phyloP scores from a whole-genome alignment of 2,113 vertebrate species.

The Mobula hypostoma region DNA sequence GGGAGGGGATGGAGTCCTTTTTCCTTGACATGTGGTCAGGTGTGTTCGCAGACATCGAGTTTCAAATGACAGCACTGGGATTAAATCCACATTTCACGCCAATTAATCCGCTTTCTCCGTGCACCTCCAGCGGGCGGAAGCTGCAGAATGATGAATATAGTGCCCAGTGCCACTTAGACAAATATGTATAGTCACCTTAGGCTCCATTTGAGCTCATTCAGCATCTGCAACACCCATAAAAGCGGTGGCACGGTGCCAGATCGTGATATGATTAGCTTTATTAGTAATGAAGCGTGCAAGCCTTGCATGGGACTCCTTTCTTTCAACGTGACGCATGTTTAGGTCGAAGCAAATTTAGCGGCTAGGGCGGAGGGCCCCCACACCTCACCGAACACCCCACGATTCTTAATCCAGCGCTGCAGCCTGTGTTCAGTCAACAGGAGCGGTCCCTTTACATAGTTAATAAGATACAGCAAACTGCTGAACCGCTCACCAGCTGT shows the following conservation, averaged over 20 bases:
- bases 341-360: neutral
- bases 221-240: too few species aligned
- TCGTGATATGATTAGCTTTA: neutral
- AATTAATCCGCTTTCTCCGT: too few species aligned
- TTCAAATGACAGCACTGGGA: too few species aligned
- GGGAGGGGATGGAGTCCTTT: too few species aligned
- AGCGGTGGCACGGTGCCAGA: neutral
- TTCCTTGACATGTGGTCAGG: too few species aligned
- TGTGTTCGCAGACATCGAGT: too few species aligned
- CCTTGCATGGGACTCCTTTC: neutral
- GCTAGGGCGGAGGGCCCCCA: neutral
- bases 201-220: too few species aligned
- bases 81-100: too few species aligned
- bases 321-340: neutral
- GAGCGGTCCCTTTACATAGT: neutral
- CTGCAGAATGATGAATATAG: too few species aligned
- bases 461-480: conserved; percentile 12
- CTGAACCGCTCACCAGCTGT: conserved; percentile 5
- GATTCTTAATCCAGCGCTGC: neutral
- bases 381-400: neutral
- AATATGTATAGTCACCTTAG: too few species aligned
- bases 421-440: conserved; percentile 9
- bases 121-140: too few species aligned
- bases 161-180: too few species aligned
- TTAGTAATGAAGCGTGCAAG: neutral